phyloP scores from a whole-genome alignment of 1,140 invertebrate genomes.

The Drosophila bipectinata region DNA sequence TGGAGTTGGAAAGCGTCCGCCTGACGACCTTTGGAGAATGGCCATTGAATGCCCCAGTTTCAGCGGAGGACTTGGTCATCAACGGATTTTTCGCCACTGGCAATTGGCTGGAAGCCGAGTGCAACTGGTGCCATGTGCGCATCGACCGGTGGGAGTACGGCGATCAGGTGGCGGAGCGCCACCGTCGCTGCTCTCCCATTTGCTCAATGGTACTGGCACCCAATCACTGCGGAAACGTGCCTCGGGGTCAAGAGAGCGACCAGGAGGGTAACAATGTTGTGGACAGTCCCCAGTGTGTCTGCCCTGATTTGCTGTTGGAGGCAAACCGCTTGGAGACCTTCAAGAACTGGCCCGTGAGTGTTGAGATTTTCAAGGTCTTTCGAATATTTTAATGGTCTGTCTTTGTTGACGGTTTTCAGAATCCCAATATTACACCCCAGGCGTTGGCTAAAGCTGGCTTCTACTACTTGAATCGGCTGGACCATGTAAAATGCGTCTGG shows the following conservation, averaged over 20 bases:
- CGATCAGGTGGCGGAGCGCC: conserved; percentile 85
- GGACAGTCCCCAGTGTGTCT: conserved; percentile 30
- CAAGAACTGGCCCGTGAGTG: conserved; percentile 87
- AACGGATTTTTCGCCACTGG: conserved; percentile 93
- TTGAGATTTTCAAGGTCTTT: background rate
- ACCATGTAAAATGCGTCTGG: conserved; percentile 92
- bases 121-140: conserved; percentile 89
- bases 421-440: conserved; percentile 86
- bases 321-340: conserved; percentile 85
- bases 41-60: conserved; percentile 87
- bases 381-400: background rate
- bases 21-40: conserved; percentile 88
- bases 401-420: conserved; percentile 39
- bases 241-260: conserved; percentile 41
- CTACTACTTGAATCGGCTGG: conserved; percentile 82
- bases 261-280: conserved; percentile 57
- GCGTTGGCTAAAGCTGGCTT: conserved; percentile 92
- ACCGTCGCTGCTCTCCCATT: conserved; percentile 85
- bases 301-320: conserved; percentile 69
- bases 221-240: conserved; percentile 87
- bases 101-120: conserved; percentile 88
- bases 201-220: conserved; percentile 89
- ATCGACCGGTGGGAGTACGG: conserved; percentile 91
- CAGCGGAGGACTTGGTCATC: conserved; percentile 88
- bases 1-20: conserved; percentile 86